Evolutionary conservation across 2,113 vertebrate species (phyloP).

Genomic region (Ammospiza caudacuta): DNA sequence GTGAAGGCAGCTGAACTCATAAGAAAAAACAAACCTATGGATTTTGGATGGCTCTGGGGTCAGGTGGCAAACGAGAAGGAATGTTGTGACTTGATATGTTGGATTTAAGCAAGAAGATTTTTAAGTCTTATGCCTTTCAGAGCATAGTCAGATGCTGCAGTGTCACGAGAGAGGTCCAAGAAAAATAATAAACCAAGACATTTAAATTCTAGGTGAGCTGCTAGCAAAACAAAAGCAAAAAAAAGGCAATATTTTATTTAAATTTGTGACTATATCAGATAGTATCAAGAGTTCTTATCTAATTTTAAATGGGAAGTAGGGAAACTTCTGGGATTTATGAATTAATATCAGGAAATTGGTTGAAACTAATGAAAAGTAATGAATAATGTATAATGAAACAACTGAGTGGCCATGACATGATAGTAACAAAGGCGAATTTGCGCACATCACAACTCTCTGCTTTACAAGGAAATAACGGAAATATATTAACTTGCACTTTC

Average conservation of each 20-base stretch:
- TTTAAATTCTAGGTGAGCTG: not conserved
- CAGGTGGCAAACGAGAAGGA: not conserved
- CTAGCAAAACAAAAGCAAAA: not conserved
- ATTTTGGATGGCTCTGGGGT: not conserved
- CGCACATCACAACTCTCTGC: not conserved
- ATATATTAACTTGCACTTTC: not conserved
- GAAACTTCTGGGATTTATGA: slow-evolving; percentile 33
- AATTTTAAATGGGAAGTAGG: slow-evolving; percentile 24
- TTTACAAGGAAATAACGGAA: not conserved
- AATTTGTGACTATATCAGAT: not conserved
- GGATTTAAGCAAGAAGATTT: not conserved
- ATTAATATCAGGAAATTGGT: slow-evolving; percentile 50
- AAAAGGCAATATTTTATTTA: slow-evolving; percentile 34
- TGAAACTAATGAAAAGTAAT: slow-evolving; percentile 55
- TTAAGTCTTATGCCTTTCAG: not conserved
- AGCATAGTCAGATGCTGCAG: not conserved
- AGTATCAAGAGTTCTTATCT: not conserved
- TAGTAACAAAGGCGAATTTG: not conserved
- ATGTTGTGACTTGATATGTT: not conserved
- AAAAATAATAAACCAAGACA: not conserved
- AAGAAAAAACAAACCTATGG: slow-evolving; percentile 12
- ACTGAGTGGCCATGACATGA: not conserved
- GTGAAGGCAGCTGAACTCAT: not conserved
- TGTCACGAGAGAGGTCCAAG: not conserved
- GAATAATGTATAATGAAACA: slow-evolving; percentile 52